Base-by-base conservation (phyloP, 2,797 vertebrate species). In the Varecia variegata region DNA sequence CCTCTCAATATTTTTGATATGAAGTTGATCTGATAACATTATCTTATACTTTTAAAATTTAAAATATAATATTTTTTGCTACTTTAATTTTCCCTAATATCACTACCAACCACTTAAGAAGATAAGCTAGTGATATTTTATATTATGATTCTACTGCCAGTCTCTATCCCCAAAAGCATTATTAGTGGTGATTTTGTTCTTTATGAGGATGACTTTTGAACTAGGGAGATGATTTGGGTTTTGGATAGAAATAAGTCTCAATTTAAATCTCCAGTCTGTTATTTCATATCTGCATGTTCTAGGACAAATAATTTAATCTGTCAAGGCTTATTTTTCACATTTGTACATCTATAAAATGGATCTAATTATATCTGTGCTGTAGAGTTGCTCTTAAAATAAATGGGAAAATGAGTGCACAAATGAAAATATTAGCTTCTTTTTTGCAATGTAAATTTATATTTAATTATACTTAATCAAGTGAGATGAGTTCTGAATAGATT, bases 131-230 rank as follows among this genome's bases (percentile, higher is more conserved):
- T 86, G 15, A 68, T 60, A 40, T 52, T 73, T 84, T 77, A 20
- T 54, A 23, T 62, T 88, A 50, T 62, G 45, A 88, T 65, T 94
- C 8, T 58, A 47, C 18, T 88, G 32, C 8, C 4, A 50, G 21
- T 73, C 15, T 27, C 54, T 67, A 3, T 2, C 74, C 32, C 14
- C 76, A 13, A 93, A 87, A 60, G 4, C 3, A 52, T 52, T 73
- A 38, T 43, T 84, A 4, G 3, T 90, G 15, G 32, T 85, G 8
- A 54, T 93, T 80, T 85, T 89, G 4, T 68, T 89, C 32, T 77
- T 84, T 68, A 74, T 65, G 25, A 83, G 10, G 17, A 43, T 92
- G n/a, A n/a, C 23, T 76, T 95, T 90, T 95, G 56, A 86, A 60
- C 21, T 80, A 54, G 5, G 47, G 38, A 58, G 47, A 12, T 1